Base-by-base conservation (phyloP, 2,888 invertebrate species). In the Nephrotoma flavescens region DNA sequence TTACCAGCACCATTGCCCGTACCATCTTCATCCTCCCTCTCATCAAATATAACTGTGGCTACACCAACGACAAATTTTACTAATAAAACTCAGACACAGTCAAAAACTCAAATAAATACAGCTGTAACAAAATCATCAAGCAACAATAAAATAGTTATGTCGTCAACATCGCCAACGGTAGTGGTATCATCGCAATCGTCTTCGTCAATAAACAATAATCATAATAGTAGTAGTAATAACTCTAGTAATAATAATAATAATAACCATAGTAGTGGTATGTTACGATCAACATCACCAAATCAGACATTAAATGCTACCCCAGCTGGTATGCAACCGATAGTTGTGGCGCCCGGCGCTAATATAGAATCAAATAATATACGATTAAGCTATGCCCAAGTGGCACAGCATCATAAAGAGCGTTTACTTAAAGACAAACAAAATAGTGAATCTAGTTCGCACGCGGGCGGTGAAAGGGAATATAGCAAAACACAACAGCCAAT, bases 381-480 rank as follows among this genome's bases (percentile, higher is more conserved):
- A 88, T 92, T 94, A 90, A 94, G 94, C 90, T 94, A 94, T 90
- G 94, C 94, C 88, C 94, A 94, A 91, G 94, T 94, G 87, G 94
- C 94, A 57, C 94, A 94, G 90, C 94, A 94, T 90, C 93, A 93
- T 89, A 94, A 93, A 89, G 93, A 94, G 88, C 90, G 91, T 71
- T 88, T 89, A 44, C 89, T 90, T 87, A 89, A 90, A 83, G 90
- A 89, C 57, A 88, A 88, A 85, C 88, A 88, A 86, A 87, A 87
- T 41, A 86, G 11, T 41, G 52, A 86, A 86, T 41, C 88, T 57
- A 86, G 83, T 52, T 86, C 85, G 31, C 86, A 85, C 71, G 86
- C 44, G 41, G 52, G 85, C 45, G 85, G 41, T 45, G 88, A 87
- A 47, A 88, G 87, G 83, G 87, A 87, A 41, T 87, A 88, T 57